phyloP scores from a whole-genome alignment of 2,113 vertebrate species.

The Fregetta grallaria region DNA sequence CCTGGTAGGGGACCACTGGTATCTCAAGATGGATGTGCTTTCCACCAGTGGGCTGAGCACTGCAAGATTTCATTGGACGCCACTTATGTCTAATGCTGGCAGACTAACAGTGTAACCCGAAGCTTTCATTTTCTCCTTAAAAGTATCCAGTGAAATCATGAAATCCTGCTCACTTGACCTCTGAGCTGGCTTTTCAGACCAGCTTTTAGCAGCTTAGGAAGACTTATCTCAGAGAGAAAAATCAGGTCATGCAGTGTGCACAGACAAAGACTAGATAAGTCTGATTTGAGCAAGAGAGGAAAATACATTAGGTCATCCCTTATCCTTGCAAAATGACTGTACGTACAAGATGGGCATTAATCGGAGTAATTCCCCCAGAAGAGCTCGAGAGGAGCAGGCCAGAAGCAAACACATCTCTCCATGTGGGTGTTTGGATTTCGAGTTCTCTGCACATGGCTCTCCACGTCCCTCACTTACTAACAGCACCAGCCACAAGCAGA shows the following conservation, averaged over 20 bases:
- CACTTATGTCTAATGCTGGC: not conserved
- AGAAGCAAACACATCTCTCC: constrained; percentile 29
- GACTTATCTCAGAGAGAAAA: constrained; percentile 13
- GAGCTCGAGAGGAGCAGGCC: constrained; percentile 12
- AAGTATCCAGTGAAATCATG: constrained; percentile 9
- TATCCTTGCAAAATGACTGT: constrained; percentile 21
- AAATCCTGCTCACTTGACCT: constrained; percentile 49
- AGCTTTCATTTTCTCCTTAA: constrained; percentile 35
- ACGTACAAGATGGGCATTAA: constrained; percentile 8
- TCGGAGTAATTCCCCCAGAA: constrained; percentile 41
- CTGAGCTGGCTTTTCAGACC: constrained; percentile 51
- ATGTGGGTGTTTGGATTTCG: not conserved
- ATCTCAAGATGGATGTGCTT: not conserved
- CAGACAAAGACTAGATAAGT: constrained; percentile 31
- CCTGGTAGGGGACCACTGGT: not conserved
- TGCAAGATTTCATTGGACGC: not conserved
- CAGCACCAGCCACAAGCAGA: constrained; percentile 14
- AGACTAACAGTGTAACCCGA: not conserved
- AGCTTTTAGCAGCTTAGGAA: constrained; percentile 57
- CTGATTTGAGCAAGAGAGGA: not conserved
- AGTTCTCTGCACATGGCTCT: not conserved
- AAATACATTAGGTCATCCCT: constrained; percentile 45
- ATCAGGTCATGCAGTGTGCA: constrained; percentile 21
- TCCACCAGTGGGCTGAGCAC: not conserved
- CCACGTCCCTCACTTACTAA: not conserved